Conservation (phyloP, 2,113 vertebrate genomes). For the Myiopsitta monachus region DNA sequence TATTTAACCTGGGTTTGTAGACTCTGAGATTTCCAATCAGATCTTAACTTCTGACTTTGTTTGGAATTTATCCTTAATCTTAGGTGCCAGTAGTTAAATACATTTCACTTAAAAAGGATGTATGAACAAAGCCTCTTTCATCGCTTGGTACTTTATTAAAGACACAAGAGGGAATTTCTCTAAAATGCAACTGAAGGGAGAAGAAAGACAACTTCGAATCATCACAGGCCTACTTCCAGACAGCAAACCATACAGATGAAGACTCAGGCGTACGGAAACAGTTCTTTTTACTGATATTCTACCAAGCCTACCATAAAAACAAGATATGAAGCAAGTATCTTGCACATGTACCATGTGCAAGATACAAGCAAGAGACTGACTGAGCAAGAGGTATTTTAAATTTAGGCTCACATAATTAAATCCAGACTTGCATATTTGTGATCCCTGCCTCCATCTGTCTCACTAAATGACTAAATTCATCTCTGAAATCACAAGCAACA, state of each 20-base stretch:
- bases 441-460: neutral
- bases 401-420: neutral
- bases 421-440: neutral
- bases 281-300: neutral
- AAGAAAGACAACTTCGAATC: neutral
- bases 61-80: conserved; percentile 31
- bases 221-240: neutral
- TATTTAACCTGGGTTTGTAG: conserved; percentile 35
- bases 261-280: neutral
- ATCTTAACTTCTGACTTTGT: conserved; percentile 41
- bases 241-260: neutral
- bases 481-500: neutral
- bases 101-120: conserved; percentile 25
- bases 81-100: conserved; percentile 38
- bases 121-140: neutral
- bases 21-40: neutral
- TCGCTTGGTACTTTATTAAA: neutral
- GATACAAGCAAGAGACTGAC: neutral
- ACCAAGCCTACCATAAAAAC: neutral
- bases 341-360: no score
- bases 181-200: neutral
- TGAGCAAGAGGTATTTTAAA: neutral
- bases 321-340: neutral
- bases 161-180: neutral
- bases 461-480: neutral